A percentile compares a stretch with the other conserved stretches of the same genome.
phyloP scores from a whole-genome alignment of 2,888 invertebrate species.

The Dasysyrphus tricinctus region DNA sequence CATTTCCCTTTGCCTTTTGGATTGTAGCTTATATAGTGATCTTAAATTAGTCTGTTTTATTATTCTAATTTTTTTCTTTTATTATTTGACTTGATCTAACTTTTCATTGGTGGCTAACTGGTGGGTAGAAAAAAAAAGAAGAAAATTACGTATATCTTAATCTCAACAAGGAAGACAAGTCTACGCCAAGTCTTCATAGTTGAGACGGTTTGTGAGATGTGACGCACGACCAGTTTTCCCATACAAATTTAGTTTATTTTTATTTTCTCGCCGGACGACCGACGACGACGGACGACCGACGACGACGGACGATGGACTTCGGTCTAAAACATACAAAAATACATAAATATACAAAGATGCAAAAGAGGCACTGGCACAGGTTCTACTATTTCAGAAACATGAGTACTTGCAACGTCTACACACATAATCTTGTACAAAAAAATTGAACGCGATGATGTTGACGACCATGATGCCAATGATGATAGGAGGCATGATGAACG shows the following conservation, averaged over 20 bases:
- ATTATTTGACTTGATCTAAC: neutral
- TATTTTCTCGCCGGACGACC: constrained; percentile 12
- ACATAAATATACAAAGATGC: neutral
- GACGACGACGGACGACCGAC: neutral
- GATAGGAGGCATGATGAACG: constrained; percentile 69
- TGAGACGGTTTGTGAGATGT: constrained; percentile 2
- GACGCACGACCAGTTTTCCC: constrained; percentile 61
- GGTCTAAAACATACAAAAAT: neutral
- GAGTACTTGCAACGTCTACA: constrained; percentile 58
- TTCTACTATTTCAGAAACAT: constrained; percentile 67
- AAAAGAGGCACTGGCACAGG: neutral
- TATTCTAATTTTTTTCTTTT: constrained; percentile 43
- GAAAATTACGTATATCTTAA: constrained; percentile 25
- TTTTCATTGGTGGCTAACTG: constrained; percentile 26
- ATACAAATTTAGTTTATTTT: constrained; percentile 44
- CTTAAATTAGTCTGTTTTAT: constrained; percentile 40
- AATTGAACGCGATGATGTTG: constrained; percentile 53
- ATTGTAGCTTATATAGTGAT: constrained; percentile 3
- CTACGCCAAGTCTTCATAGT: neutral
- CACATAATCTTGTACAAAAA: constrained; percentile 45
- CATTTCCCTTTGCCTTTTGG: neutral
- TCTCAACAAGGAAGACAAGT: constrained; percentile 45
- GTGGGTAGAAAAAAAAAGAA: constrained; percentile 24
- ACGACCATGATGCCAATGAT: constrained; percentile 66
- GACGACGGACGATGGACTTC: neutral